Conservation (phyloP, 2,888 invertebrate species). For the Orthonevra nobilis region DNA sequence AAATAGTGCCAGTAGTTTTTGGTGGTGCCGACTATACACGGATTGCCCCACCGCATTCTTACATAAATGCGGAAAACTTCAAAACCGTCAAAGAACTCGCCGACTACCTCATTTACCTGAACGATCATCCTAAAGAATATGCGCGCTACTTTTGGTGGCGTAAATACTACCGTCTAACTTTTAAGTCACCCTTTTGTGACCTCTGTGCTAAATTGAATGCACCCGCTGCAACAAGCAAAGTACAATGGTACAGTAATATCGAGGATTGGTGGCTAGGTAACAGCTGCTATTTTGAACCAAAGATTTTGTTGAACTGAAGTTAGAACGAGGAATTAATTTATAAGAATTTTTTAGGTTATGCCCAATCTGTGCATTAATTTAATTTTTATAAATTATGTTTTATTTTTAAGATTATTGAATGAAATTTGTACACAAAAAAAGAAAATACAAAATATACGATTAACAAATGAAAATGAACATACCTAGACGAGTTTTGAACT, state of each 20-base stretch:
- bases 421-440: no score
- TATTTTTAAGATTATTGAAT: no score
- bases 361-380: neutral
- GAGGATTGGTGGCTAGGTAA: slow-evolving; percentile 77
- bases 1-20: slow-evolving; percentile 85
- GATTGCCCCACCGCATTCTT: slow-evolving; percentile 83
- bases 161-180: slow-evolving; percentile 80
- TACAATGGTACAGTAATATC: slow-evolving; percentile 75
- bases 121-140: slow-evolving; percentile 82
- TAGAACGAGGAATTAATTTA: neutral
- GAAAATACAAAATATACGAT: no score
- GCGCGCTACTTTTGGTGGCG: slow-evolving; percentile 86
- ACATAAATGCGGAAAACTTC: slow-evolving; percentile 85
- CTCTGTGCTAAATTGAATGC: slow-evolving; percentile 76
- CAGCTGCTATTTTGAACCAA: slow-evolving; percentile 75
- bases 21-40: slow-evolving; percentile 84
- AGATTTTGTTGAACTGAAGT: slow-evolving; percentile 73
- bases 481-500: no score
- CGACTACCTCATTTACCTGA: slow-evolving; percentile 80
- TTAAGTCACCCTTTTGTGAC: slow-evolving; percentile 75
- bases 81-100: slow-evolving; percentile 82
- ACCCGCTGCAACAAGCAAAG: slow-evolving; percentile 71
- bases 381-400: no score
- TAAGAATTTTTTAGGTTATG: neutral
- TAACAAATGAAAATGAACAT: no score